Evolutionary conservation across 2,797 vertebrate genomes (phyloP).

Genomic region (Botia almorhae): DNA sequence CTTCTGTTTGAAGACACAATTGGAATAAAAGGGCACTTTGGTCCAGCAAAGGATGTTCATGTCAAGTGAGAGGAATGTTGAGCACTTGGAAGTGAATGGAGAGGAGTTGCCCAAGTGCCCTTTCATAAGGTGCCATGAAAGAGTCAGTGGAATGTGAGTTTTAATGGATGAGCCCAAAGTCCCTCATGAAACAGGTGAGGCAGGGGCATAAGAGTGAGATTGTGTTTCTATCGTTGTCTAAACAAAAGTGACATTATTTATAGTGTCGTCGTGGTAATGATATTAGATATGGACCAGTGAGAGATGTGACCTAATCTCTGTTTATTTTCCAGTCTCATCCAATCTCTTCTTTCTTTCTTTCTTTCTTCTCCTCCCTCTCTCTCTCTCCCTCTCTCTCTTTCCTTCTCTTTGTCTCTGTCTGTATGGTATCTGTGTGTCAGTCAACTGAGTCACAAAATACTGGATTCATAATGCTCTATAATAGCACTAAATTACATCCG

Average conservation of each 20-base stretch:
- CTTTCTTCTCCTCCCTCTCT: not conserved
- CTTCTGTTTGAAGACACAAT: constrained; percentile 64
- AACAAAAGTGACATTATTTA: constrained; percentile 64
- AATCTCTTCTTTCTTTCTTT: not conserved
- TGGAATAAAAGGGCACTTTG: constrained; percentile 62
- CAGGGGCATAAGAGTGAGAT: constrained; percentile 22
- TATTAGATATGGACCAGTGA: constrained; percentile 63
- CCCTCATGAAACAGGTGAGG: constrained; percentile 69
- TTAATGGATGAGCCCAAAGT: constrained; percentile 69
- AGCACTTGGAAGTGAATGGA: constrained; percentile 63
- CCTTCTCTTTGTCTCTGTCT: constrained; percentile 23
- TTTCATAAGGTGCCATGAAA: constrained; percentile 65
- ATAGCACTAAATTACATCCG: constrained; percentile 13
- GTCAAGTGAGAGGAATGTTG: constrained; percentile 68
- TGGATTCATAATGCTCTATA: not conserved
- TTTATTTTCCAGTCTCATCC: not conserved
- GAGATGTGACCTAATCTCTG: constrained; percentile 34
- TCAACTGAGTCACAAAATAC: constrained; percentile 60
- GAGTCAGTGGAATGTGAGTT: constrained; percentile 61
- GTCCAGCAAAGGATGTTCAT: constrained; percentile 65
- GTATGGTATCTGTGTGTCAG: constrained; percentile 26
- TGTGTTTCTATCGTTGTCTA: constrained; percentile 28
- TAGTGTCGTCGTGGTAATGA: constrained; percentile 65
- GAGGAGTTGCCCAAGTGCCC: constrained; percentile 67
- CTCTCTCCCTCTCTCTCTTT: not conserved